Percentiles rank a stretch among this genome's conserved stretches.
phyloP scores from a whole-genome alignment of 2,797 vertebrate species.

The Pyrocephalus nanus region DNA sequence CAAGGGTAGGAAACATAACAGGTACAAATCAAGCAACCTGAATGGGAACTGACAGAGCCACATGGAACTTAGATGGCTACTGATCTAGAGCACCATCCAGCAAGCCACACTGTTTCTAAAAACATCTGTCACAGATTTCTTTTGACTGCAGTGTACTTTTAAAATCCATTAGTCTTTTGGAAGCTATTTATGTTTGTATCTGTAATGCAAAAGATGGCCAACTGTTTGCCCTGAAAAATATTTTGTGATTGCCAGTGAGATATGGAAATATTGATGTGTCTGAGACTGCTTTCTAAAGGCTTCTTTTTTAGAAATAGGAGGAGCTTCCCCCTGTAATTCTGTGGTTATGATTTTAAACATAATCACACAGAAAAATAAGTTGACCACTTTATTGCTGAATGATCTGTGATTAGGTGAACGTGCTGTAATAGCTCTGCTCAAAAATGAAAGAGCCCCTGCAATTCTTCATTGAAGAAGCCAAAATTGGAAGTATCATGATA shows the following conservation, averaged over 20 bases:
- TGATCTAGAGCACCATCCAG: not conserved
- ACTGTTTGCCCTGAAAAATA: not conserved
- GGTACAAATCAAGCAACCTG: not conserved
- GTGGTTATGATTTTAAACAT: not conserved
- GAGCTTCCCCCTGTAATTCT: not conserved
- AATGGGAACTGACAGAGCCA: not conserved
- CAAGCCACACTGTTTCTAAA: not conserved
- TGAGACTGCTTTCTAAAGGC: not conserved
- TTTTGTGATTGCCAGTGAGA: not conserved
- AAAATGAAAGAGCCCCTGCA: not conserved
- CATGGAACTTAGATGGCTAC: not conserved
- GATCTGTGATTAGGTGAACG: not conserved
- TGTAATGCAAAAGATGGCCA: not conserved
- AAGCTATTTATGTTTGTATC: not conserved
- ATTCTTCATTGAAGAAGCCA: not conserved
- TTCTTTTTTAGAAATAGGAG: not conserved
- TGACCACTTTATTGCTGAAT: not conserved
- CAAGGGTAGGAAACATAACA: not conserved
- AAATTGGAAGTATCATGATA: not conserved
- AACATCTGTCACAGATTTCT: not conserved
- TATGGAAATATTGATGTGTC: not conserved
- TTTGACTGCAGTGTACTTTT: not conserved
- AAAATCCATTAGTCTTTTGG: not conserved
- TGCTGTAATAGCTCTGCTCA: constrained; percentile 1
- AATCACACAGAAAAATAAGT: constrained; percentile 19